These are phyloP conservation scores for Drosophila carrolli DNA, from an alignment of 1,140 invertebrate species.

Conservation along the genomic window DNA sequence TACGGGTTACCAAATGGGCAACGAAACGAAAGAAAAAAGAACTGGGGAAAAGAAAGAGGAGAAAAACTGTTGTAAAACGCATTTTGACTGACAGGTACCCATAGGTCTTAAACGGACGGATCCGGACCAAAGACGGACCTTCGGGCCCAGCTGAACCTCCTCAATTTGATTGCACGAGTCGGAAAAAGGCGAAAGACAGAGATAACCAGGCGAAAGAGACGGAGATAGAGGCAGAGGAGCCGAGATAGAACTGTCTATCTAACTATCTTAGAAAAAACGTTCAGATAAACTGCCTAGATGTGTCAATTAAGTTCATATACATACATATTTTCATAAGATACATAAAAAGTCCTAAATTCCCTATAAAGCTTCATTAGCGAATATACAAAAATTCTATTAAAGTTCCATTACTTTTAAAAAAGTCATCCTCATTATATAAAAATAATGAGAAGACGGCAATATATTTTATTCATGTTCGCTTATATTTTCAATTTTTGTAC, in stretches of 20 bases:
- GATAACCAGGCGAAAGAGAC: background rate
- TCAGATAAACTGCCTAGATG: no score
- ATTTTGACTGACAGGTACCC: conserved; percentile 82
- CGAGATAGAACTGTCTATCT: background rate
- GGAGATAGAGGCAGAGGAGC: background rate
- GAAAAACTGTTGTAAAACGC: conserved; percentile 78
- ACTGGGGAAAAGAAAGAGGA: conserved; percentile 25
- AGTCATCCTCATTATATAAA: no score
- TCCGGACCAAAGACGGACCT: conserved; percentile 25
- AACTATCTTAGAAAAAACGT: background rate
- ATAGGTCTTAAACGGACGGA: conserved; percentile 70
- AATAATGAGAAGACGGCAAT: no score
- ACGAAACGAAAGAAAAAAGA: conserved; percentile 40
- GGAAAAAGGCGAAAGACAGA: conserved; percentile 4
- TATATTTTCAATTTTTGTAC: no score
- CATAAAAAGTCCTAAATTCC: no score
- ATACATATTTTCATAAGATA: no score
- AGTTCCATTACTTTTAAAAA: no score
- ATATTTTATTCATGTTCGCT: no score
- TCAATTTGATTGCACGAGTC: conserved; percentile 78
- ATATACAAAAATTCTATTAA: no score
- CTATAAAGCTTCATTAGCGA: no score
- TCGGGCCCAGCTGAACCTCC: conserved; percentile 66
- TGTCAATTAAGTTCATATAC: no score
- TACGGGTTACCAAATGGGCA: conserved; percentile 75